Evolutionary conservation across 2,888 invertebrate genomes (phyloP), one percentile per base, ranked within the genome.

Genomic region (Ellobium chinense): DNA sequence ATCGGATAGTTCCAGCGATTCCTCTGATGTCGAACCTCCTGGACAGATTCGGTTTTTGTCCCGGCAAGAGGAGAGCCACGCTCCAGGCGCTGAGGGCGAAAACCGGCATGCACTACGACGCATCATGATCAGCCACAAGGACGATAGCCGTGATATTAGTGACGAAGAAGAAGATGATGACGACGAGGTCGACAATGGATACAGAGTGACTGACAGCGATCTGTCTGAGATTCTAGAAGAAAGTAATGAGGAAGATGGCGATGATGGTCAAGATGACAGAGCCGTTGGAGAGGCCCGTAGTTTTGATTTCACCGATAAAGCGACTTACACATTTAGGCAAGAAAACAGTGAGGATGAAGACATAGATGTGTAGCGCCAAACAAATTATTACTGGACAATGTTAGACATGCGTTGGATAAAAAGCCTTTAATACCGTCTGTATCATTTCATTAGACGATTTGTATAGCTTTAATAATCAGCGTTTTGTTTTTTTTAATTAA

Each of bases 1-100:
- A 27, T 76, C 76, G 0, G 68, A 76, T 27, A 76, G 76, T 68
- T 76, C 76, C 7, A 76, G 76, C 27, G 76, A 76, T 36, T 63
- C 76, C 14, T 58, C 76, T 21, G 58, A 75, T 14, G 29, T 65
- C 9, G 24, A 14, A 37, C 39, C 62, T 27, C 12, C 12, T 1
- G 36, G 27, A 27, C 27, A 39, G 24, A 37, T 37, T 62, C 14
- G 24, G 1, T 14, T n/a, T 2, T 18, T 54, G 58, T 68, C 68
- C 29, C 39, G 68, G 27, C 2, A 39, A 29, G 27, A 27, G 18
- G 39, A 2, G 9, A 29, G 9, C 68, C 24, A 24, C 2, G 4
- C 12, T 2, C 18, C 62, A n/a, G 29, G 63, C 27, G 27, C 27
- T 4, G 63, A 29, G 4, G 18, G 12, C 3, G 29, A 27, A 2